Evolutionary conservation across 1,140 invertebrate genomes (phyloP).

Genomic region (Condylostylus longicornis): DNA sequence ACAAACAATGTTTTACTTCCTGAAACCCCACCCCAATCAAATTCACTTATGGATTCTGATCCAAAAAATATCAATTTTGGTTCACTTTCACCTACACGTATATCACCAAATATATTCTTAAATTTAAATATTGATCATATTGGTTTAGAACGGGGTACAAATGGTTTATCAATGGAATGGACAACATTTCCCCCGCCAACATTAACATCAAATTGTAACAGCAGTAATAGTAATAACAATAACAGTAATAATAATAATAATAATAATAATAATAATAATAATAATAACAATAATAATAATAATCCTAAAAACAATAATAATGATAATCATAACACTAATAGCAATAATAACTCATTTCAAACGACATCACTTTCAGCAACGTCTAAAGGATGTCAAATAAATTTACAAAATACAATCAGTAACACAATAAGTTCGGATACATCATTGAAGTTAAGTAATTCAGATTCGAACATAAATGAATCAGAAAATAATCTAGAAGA

Average conservation of each 20-base stretch:
- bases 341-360: no score
- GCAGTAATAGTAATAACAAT: constrained; percentile 7
- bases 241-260: background rate
- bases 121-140: constrained; percentile 30
- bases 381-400: background rate
- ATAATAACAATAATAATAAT: background rate
- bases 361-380: background rate
- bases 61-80: constrained; percentile 18
- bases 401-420: background rate
- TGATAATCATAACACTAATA: background rate
- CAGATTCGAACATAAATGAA: no score
- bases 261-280: no score
- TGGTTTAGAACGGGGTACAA: constrained; percentile 25
- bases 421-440: constrained; percentile 6
- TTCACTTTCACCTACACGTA: constrained; percentile 19
- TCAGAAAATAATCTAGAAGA: no score
- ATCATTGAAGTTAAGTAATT: constrained; percentile 1
- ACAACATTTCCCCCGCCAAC: constrained; percentile 21
- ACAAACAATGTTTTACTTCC: constrained; percentile 18
- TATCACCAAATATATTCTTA: constrained; percentile 29
- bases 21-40: constrained; percentile 27
- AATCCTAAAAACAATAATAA: constrained; percentile 6
- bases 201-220: background rate
- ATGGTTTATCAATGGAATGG: constrained; percentile 29
- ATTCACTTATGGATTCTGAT: constrained; percentile 28